Conservation (phyloP, 2,113 vertebrate genomes). For the Neopipo cinnamomea region DNA sequence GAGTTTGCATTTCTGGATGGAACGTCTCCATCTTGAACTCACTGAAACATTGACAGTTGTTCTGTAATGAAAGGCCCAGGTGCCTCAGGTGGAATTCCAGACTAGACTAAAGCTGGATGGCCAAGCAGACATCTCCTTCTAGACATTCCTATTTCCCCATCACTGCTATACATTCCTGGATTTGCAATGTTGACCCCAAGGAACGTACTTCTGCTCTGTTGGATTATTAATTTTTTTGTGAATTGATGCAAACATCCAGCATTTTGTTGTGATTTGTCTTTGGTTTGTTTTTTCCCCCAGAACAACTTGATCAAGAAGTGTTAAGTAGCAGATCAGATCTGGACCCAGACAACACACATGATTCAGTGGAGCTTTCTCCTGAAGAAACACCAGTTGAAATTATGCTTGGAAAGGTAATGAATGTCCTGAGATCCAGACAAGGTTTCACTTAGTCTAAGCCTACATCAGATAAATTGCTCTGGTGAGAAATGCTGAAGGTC, state of each 20-base stretch:
- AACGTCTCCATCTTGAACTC: background rate
- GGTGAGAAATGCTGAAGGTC: background rate
- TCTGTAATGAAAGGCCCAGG: background rate
- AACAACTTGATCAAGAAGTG: background rate
- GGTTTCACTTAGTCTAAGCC: background rate
- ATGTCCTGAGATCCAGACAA: background rate
- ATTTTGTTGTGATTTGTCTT: background rate
- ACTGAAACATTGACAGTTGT: background rate
- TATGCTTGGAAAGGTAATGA: conserved; percentile 73
- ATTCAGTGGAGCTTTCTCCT: background rate
- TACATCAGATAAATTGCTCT: background rate
- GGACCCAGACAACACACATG: background rate
- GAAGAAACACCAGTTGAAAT: conserved; percentile 55
- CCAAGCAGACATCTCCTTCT: background rate
- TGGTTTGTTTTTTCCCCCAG: background rate
- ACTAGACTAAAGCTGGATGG: background rate
- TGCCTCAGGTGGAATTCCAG: background rate
- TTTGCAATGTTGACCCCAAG: background rate
- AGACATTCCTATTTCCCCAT: background rate
- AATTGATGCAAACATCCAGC: background rate
- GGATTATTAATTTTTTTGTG: background rate
- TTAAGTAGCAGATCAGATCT: background rate
- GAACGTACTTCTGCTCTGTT: background rate
- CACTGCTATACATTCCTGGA: background rate
- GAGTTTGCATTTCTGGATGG: background rate